phyloP scores from a whole-genome alignment of 2,113 vertebrate species.

The Pantherophis guttatus region DNA sequence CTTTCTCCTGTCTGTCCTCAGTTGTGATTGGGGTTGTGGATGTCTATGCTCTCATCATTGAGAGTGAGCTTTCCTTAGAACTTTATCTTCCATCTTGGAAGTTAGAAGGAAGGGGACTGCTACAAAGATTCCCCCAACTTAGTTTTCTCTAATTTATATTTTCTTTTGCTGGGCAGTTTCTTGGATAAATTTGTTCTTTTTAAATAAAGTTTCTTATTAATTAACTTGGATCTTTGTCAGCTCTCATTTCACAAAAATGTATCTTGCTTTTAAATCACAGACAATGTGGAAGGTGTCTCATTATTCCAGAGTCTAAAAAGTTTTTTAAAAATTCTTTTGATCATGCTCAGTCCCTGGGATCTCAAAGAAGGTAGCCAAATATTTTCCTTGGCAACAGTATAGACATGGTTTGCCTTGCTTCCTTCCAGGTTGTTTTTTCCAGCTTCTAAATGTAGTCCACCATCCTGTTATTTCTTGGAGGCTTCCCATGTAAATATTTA shows the following conservation, averaged over 20 bases:
- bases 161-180: neutral
- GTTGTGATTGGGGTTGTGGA: neutral
- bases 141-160: neutral
- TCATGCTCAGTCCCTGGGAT: neutral
- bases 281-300: neutral
- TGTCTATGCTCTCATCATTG: neutral
- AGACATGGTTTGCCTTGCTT: neutral
- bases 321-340: neutral
- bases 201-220: neutral
- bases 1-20: neutral
- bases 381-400: neutral
- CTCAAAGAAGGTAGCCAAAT: neutral
- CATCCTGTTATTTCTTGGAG: neutral
- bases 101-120: neutral
- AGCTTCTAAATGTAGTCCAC: neutral
- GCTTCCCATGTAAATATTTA: neutral
- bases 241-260: neutral
- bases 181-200: neutral
- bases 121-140: neutral
- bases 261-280: neutral
- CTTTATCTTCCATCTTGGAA: neutral
- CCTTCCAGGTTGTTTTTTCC: neutral
- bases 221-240: neutral
- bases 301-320: neutral
- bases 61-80: neutral